Evolutionary conservation across 2,888 invertebrate genomes (phyloP).

Genomic region (Cremastinae sp.): DNA sequence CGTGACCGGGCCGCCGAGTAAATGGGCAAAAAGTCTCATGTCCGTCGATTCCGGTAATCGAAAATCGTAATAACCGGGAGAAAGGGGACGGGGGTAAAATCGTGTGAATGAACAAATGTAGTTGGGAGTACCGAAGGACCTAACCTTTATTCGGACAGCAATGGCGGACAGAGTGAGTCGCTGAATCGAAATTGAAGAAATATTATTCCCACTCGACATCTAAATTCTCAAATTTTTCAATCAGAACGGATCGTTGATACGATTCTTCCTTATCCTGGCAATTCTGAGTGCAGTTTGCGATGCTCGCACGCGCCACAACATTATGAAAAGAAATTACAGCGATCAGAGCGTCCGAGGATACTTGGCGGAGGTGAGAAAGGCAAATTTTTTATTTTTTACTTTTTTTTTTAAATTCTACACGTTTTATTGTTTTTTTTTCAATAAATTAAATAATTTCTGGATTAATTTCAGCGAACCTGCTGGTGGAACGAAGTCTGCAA

Average conservation of each 20-base stretch:
- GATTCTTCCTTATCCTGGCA: conserved; percentile 52
- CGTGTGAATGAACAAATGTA: conserved; percentile 45
- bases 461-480: conserved; percentile 87
- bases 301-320: conserved; percentile 69
- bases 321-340: conserved; percentile 87
- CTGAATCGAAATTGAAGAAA: conserved; percentile 1
- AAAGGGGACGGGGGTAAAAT: background rate
- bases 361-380: conserved; percentile 87
- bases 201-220: background rate
- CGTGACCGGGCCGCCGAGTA: conserved; percentile 33
- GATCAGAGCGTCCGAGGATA: conserved; percentile 92
- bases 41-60: background rate
- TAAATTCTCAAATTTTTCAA: conserved; percentile 12
- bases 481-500: conserved; percentile 98
- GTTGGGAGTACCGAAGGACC: conserved; percentile 25
- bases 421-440: conserved; percentile 16
- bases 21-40: conserved; percentile 19
- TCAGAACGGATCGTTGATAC: conserved; percentile 50
- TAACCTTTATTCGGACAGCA: conserved; percentile 37
- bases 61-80: background rate
- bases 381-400: background rate
- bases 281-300: conserved; percentile 54
- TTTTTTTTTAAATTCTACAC: background rate
- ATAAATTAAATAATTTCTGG: no score
- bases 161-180: conserved; percentile 65